A percentile compares a stretch with the other conserved stretches of the same genome.
Evolutionary conservation across 2,113 vertebrate genomes (phyloP).

Genomic region (Steatornis caripensis): DNA sequence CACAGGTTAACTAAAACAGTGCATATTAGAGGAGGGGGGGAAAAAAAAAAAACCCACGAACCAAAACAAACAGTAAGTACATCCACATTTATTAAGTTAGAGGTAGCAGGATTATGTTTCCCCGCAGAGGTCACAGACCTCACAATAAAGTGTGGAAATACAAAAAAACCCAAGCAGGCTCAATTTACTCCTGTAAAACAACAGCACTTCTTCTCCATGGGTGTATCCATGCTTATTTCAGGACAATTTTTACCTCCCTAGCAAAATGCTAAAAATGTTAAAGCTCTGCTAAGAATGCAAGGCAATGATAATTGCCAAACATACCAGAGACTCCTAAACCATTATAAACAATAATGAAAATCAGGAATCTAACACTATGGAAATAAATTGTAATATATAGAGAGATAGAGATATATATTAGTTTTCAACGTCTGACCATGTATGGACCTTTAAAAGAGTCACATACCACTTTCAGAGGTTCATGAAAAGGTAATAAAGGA

Average conservation of each 20-base stretch:
- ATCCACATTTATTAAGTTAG: background rate
- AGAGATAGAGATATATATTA: background rate
- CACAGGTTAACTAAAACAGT: background rate
- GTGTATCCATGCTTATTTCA: background rate
- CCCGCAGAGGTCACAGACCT: background rate
- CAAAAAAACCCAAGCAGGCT: background rate
- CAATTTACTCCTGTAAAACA: background rate
- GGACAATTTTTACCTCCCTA: background rate
- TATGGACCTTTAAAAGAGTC: background rate
- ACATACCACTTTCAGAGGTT: background rate
- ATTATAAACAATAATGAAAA: background rate
- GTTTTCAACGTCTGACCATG: background rate
- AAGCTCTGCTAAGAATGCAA: background rate
- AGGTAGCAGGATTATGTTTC: background rate
- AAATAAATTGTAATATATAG: too few relatives aligned
- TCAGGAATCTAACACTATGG: background rate
- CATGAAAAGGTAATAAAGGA: background rate
- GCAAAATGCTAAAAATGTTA: background rate
- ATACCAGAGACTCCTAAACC: background rate
- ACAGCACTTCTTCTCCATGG: background rate
- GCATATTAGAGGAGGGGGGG: background rate
- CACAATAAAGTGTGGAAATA: background rate
- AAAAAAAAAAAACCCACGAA: background rate
- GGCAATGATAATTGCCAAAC: background rate
- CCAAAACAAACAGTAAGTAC: background rate